Base-by-base conservation (phyloP, 2,888 invertebrate species). In the Chorisops tibialis region DNA sequence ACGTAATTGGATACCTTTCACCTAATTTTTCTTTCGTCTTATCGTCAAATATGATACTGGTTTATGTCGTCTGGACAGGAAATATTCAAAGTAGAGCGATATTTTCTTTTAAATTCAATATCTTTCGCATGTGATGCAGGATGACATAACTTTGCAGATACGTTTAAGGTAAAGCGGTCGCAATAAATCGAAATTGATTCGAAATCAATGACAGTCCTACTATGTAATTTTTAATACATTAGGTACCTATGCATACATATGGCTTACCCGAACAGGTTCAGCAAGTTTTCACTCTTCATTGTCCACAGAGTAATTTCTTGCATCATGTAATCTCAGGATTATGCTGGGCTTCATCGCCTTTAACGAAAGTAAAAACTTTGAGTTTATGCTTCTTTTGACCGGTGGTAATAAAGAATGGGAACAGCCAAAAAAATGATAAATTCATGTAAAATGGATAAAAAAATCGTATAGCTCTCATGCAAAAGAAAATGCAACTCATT, bases 241-340 rank as follows among this genome's bases (percentile, higher is more conserved):
- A 12, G 14, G 43, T 43, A 12, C n/a, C n/a, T n/a, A n/a, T n/a
- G n/a, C n/a, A n/a, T n/a, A n/a, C n/a, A n/a, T n/a, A n/a, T n/a
- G n/a, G n/a, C n/a, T n/a, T n/a, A n/a, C n/a, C n/a, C n/a, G n/a
- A n/a, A 50, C 50, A 30, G 50, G 50, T 35, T 35, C 50, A 35
- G 12, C 35, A 30, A 30, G 50, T 35, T 50, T 50, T 50, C 50
- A 50, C 50, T 50, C 50, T 50, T 21, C 30, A 50, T 50, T 35
- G 50, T 50, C 30, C 14, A 30, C 16, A 47, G 14, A 5, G 50
- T 35, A 50, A 12, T 50, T 14, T 30, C 50, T 50, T 50, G 50
- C 11, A 30, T 30, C n/a, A 50, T 30, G 18, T 35, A 50, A 50
- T 50, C 50, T 16, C 16, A 16, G 7, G 16, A 35, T 50, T 11